These are phyloP conservation scores for Brienomyrus brachyistius DNA, from an alignment of 2,113 vertebrate genomes.

Conservation along the genomic window DNA sequence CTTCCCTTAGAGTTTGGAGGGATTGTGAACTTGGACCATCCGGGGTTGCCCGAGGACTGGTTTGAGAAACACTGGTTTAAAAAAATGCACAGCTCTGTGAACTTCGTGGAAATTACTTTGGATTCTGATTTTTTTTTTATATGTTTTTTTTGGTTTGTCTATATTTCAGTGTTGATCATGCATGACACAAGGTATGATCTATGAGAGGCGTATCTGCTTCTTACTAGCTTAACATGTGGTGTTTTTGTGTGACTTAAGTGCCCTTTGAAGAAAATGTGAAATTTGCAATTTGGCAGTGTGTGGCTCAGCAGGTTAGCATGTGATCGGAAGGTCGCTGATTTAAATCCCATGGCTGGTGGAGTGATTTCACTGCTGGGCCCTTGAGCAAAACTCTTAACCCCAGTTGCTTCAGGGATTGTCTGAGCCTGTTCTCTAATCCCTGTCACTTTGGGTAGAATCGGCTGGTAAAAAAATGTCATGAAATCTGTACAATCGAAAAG, in stretches of 20 bases:
- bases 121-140: neutral
- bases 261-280: neutral
- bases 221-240: neutral
- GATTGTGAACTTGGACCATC: neutral
- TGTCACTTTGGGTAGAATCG: neutral
- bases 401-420: neutral
- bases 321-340: neutral
- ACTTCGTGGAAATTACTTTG: neutral
- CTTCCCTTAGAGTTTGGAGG: neutral
- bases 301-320: neutral
- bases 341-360: neutral
- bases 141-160: neutral
- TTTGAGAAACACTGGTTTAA: neutral
- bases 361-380: neutral
- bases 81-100: neutral
- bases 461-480: neutral
- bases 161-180: neutral
- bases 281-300: neutral
- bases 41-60: neutral
- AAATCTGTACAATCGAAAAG: neutral
- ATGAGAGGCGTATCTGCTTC: neutral
- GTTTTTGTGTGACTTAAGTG: neutral
- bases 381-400: neutral
- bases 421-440: neutral
- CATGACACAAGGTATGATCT: neutral